Conservation (phyloP, 2,113 vertebrate genomes). For the Mesoclemmys tuberculata region DNA sequence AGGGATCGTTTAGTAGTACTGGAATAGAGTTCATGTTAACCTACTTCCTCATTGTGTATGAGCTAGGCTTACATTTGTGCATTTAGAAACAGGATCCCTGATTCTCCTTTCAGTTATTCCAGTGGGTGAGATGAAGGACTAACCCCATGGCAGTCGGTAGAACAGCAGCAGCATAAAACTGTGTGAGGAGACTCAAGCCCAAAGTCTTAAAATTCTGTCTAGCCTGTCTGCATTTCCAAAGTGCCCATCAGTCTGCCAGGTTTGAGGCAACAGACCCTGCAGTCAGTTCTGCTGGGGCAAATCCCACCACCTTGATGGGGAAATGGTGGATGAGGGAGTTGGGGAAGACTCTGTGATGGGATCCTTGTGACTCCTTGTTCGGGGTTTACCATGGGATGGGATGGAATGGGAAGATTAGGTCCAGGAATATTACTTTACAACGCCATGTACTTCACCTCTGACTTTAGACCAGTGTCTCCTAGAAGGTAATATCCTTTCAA, state of each 20-base stretch:
- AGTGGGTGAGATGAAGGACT: not conserved
- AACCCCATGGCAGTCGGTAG: not conserved
- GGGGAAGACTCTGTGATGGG: not conserved
- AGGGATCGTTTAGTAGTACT: not conserved
- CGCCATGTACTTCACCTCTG: constrained; percentile 4
- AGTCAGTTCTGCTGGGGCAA: not conserved
- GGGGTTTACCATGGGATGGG: not conserved
- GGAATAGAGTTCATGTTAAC: not conserved
- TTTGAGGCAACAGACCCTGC: not conserved
- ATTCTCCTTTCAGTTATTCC: not conserved
- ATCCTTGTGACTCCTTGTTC: not conserved
- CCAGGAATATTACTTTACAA: not conserved
- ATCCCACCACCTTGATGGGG: not conserved
- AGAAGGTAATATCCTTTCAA: constrained; percentile 34
- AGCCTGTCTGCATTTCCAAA: rapidly evolving
- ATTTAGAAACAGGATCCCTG: not conserved
- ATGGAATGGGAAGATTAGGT: not conserved
- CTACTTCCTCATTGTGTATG: not conserved
- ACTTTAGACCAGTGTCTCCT: constrained; percentile 5
- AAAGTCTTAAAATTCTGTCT: not conserved
- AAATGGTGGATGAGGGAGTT: not conserved
- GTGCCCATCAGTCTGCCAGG: not conserved
- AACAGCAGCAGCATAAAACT: not conserved
- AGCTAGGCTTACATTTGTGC: not conserved
- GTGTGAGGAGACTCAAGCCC: not conserved